Evolutionary conservation across 23 tunicate genomes (phyloP).

Genomic region (Ciona savignyi): DNA sequence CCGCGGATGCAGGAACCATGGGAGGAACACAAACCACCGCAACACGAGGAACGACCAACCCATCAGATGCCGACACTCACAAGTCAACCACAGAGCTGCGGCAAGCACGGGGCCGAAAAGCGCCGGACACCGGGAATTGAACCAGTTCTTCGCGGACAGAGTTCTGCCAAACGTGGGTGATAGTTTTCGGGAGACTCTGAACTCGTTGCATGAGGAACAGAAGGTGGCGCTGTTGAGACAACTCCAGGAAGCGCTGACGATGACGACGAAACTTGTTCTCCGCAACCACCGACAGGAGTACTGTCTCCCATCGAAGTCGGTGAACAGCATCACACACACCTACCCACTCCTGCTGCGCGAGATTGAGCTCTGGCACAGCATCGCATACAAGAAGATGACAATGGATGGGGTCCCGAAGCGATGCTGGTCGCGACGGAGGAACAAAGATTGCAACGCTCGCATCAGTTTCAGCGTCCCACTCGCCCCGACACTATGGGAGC

Average conservation of each 20-base stretch:
- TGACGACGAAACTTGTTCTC: constrained; percentile 45
- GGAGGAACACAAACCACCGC: neutral
- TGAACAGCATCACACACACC: constrained; percentile 52
- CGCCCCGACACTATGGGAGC: constrained; percentile 68
- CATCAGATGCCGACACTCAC: neutral
- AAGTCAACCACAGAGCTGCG: neutral
- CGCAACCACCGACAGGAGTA: constrained; percentile 57
- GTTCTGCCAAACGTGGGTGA: constrained; percentile 35
- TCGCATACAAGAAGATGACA: constrained; percentile 55
- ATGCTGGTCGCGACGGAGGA: constrained; percentile 33
- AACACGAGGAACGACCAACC: neutral
- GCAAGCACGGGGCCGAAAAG: neutral
- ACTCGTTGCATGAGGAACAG: constrained; percentile 26
- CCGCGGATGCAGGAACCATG: neutral
- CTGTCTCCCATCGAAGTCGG: constrained; percentile 43
- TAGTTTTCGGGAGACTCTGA: constrained; percentile 23
- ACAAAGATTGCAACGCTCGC: constrained; percentile 12
- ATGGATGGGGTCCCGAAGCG: neutral
- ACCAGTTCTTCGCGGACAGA: constrained; percentile 20
- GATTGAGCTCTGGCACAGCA: constrained; percentile 66
- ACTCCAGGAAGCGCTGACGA: constrained; percentile 36
- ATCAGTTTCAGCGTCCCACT: constrained; percentile 54
- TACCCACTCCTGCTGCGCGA: constrained; percentile 73
- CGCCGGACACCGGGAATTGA: neutral
- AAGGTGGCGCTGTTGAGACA: constrained; percentile 29